Conservation (phyloP, 2,113 vertebrate genomes). For the Loxodonta africana region DNA sequence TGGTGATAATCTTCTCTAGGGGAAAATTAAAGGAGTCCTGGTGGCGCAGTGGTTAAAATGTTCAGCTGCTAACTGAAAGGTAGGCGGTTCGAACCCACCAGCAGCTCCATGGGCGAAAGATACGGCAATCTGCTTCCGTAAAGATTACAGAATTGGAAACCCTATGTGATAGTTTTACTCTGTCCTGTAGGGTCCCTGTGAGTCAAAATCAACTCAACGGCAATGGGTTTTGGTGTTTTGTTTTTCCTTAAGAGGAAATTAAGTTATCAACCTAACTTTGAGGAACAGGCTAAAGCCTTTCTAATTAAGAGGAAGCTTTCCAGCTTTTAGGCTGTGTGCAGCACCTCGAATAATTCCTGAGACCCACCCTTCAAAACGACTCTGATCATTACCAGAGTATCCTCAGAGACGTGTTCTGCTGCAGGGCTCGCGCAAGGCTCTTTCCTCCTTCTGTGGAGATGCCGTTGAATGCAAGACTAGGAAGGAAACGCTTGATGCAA, state of each 20-base stretch:
- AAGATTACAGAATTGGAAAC: not conserved
- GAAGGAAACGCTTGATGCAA: constrained; percentile 15
- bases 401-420: constrained; percentile 89
- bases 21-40: not conserved
- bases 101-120: not conserved
- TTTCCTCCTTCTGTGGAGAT: constrained; percentile 94
- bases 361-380: not conserved
- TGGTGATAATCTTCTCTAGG: not conserved
- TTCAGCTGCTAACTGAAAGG: not conserved
- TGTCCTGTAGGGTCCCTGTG: not conserved
- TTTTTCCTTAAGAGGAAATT: not conserved
- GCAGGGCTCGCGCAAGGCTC: constrained; percentile 92
- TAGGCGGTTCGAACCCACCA: not conserved
- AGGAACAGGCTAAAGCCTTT: not conserved
- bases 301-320: not conserved
- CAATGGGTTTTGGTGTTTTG: not conserved
- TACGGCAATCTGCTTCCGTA: not conserved
- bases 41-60: not conserved
- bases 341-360: not conserved
- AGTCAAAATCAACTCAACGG: not conserved
- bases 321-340: not conserved
- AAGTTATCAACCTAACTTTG: not conserved
- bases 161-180: not conserved
- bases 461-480: constrained; percentile 94
- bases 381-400: constrained; percentile 94